Conservation (phyloP, 2,888 invertebrate genomes). For the Agriopis marginaria region DNA sequence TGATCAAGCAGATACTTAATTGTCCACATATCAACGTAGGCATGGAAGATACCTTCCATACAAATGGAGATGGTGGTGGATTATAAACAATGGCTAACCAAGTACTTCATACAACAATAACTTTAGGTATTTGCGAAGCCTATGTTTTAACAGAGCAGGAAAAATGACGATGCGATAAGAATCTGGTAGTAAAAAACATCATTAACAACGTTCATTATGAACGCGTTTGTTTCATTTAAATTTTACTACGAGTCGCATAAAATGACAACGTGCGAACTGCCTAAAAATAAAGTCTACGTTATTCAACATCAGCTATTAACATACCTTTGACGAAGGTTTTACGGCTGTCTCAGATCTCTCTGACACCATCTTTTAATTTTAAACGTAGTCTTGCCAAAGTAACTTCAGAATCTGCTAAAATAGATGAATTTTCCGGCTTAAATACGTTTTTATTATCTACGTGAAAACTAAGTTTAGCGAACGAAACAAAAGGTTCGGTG, state of each 20-base stretch:
- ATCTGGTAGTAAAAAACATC: constrained; percentile 26
- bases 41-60: not conserved
- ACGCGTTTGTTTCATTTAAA: constrained; percentile 23
- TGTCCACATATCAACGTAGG: not conserved
- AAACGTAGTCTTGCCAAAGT: not conserved
- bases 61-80: too few relatives aligned
- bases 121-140: constrained; percentile 4
- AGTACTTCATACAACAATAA: not conserved
- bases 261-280: constrained; percentile 19
- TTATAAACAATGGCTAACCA: constrained; percentile 6
- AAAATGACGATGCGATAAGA: constrained; percentile 30
- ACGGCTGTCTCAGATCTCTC: constrained; percentile 1
- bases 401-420: not conserved
- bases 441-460: not conserved
- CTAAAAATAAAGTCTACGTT: constrained; percentile 10
- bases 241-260: constrained; percentile 10
- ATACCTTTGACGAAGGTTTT: constrained; percentile 20
- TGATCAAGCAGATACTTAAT: too few relatives aligned
- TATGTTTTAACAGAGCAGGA: constrained; percentile 19
- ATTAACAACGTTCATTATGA: constrained; percentile 17
- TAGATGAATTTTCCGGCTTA: not conserved
- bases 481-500: constrained; percentile 11
- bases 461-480: not conserved
- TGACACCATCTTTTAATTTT: constrained; percentile 11
- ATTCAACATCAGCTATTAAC: constrained; percentile 9